Conservation (phyloP, 2,888 invertebrate species). For the Thereva nobilitata region DNA sequence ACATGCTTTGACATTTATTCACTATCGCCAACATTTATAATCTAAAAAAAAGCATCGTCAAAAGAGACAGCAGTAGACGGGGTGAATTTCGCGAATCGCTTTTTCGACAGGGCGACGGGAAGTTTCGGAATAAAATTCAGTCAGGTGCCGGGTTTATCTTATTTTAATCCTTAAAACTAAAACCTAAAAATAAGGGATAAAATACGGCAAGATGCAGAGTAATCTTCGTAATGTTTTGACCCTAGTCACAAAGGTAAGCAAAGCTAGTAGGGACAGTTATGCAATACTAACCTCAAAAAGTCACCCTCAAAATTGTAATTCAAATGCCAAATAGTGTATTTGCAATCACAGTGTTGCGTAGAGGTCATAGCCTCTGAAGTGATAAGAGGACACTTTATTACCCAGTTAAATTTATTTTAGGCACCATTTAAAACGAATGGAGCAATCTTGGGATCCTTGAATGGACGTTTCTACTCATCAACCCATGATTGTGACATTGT, state of each 20-base stretch:
- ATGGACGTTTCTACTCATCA: conserved; percentile 68
- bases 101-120: no score
- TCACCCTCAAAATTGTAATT: not conserved
- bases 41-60: no score
- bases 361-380: conserved; percentile 19
- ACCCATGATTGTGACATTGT: conserved; percentile 88
- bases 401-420: conserved; percentile 44
- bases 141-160: not conserved
- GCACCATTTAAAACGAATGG: conserved; percentile 53
- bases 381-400: not conserved
- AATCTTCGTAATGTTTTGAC: conserved; percentile 36
- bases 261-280: conserved; percentile 21
- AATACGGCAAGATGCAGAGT: conserved; percentile 37
- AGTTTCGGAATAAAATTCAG: no score
- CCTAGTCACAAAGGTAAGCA: conserved; percentile 38
- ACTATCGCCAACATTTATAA: no score
- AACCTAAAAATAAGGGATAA: not conserved
- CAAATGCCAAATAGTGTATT: not conserved
- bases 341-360: not conserved
- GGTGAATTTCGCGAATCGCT: no score
- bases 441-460: conserved; percentile 55
- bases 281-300: conserved; percentile 34
- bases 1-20: no score
- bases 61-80: no score
- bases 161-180: not conserved